Percentiles rank a stretch among this genome's conserved stretches.
These are phyloP conservation scores for Stenodema calcarata DNA, from an alignment of 2,888 invertebrate genomes.

Conservation along the genomic window DNA sequence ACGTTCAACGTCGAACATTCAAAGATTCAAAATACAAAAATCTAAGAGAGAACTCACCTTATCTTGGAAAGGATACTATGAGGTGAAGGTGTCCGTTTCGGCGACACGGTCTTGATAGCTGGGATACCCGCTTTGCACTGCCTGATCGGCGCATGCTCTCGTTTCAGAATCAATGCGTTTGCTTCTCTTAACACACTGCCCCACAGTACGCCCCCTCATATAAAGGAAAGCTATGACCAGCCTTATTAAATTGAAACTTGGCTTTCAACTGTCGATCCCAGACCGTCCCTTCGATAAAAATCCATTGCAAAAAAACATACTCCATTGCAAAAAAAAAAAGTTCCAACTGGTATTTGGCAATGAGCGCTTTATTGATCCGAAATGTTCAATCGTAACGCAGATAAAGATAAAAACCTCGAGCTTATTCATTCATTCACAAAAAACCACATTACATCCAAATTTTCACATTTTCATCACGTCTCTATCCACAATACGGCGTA, in stretches of 20 bases:
- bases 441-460: no score
- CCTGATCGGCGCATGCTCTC: conserved; percentile 41
- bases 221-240: conserved; percentile 40
- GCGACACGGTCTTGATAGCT: conserved; percentile 46
- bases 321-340: no score
- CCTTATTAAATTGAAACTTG: conserved; percentile 38
- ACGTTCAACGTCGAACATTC: not conserved
- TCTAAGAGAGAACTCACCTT: conserved; percentile 19
- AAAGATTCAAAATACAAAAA: not conserved
- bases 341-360: no score
- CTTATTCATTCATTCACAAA: no score
- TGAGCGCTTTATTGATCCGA: not conserved
- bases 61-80: conserved; percentile 3
- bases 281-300: not conserved
- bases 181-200: conserved; percentile 50
- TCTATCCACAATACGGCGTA: no score
- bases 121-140: conserved; percentile 46
- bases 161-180: conserved; percentile 47
- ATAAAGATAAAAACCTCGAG: no score
- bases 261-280: not conserved
- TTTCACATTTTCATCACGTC: no score
- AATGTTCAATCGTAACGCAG: not conserved
- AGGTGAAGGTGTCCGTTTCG: conserved; percentile 24
- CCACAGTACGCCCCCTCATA: conserved; percentile 56
- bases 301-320: not conserved